Conservation (phyloP, 2,113 vertebrate species). For the Stegastes partitus region DNA sequence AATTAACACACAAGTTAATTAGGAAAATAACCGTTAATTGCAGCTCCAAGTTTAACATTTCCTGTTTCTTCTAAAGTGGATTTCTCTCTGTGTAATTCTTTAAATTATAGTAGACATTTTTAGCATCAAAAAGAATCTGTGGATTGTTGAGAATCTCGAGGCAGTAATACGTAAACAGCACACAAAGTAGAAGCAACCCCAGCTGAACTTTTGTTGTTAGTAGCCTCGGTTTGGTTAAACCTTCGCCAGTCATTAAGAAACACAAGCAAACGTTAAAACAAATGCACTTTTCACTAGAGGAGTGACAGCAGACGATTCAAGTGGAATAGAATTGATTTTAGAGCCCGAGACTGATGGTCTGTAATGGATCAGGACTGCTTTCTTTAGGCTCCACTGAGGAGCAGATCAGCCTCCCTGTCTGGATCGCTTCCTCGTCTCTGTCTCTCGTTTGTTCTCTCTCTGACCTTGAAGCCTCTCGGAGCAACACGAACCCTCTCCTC, state of each 20-base stretch:
- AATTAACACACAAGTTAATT: no score
- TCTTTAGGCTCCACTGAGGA: slow-evolving; percentile 6
- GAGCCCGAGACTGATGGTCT: slow-evolving; percentile 15
- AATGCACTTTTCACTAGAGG: not conserved
- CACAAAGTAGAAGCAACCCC: no score
- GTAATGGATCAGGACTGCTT: slow-evolving; percentile 28
- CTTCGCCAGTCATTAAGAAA: not conserved
- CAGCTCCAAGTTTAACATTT: no score
- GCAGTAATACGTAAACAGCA: no score
- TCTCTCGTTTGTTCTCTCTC: not conserved
- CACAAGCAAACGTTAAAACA: not conserved
- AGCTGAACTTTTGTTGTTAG: no score
- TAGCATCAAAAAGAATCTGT: no score
- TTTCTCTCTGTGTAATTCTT: no score
- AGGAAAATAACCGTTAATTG: no score
- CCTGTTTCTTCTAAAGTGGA: no score
- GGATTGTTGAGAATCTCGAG: no score
- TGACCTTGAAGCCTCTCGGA: slow-evolving; percentile 60
- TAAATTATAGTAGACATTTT: no score
- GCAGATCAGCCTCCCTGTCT: slow-evolving; percentile 18
- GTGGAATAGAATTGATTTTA: slow-evolving; percentile 20
- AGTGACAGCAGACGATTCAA: not conserved
- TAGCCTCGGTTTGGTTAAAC: no score
- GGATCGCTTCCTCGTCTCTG: slow-evolving; percentile 10
- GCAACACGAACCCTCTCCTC: slow-evolving; percentile 1